Percentiles rank a stretch among this genome's conserved stretches.
Evolutionary conservation across 2,888 invertebrate species (phyloP).

Genomic region (Craniophora ligustri): DNA sequence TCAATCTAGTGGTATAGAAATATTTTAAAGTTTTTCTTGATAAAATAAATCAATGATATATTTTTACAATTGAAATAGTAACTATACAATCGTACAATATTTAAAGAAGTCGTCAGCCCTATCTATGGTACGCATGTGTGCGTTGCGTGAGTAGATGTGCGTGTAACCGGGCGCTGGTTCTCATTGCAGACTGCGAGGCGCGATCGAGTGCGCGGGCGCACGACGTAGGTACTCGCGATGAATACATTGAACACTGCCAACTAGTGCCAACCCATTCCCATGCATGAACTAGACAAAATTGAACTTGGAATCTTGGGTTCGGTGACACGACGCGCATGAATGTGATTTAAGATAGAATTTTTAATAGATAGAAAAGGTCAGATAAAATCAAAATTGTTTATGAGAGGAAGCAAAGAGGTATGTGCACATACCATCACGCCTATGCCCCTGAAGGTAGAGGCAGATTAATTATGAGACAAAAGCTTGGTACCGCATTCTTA

Average conservation of each 20-base stretch:
- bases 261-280: constrained; percentile 40
- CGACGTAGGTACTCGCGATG: constrained; percentile 24
- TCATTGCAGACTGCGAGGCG: constrained; percentile 70
- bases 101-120: constrained; percentile 37
- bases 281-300: constrained; percentile 38
- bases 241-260: constrained; percentile 49
- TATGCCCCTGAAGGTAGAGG: too few species aligned
- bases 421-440: too few species aligned
- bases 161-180: constrained; percentile 48
- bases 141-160: constrained; percentile 31
- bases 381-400: constrained; percentile 3
- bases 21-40: too few species aligned
- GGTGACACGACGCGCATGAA: constrained; percentile 29
- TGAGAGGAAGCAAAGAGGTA: background rate
- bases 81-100: too few species aligned
- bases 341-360: constrained; percentile 32
- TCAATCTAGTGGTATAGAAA: too few species aligned
- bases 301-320: constrained; percentile 41
- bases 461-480: too few species aligned
- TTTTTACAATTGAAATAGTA: too few species aligned
- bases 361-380: constrained; percentile 1
- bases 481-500: too few species aligned
- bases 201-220: constrained; percentile 48
- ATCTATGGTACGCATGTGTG: constrained; percentile 31
- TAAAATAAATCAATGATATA: too few species aligned